These are phyloP conservation scores for Eilema caniola DNA, from an alignment of 2,888 invertebrate genomes.

Conservation along the genomic window DNA sequence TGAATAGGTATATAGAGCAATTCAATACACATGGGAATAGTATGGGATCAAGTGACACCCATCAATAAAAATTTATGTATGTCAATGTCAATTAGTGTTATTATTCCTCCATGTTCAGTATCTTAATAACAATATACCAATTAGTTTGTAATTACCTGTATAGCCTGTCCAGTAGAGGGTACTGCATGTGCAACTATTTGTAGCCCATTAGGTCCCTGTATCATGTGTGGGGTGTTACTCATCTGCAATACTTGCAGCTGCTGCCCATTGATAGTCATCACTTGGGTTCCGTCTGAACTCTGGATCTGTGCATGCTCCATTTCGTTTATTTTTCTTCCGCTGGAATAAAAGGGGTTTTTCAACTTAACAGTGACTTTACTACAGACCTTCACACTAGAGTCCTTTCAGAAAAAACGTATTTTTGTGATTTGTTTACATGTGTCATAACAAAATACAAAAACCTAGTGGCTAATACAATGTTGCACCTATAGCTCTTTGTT, in stretches of 20 bases:
- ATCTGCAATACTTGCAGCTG: conserved; percentile 88
- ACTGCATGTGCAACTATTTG: conserved; percentile 91
- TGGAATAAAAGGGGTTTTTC: not conserved
- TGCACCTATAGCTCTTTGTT: too few relatives aligned
- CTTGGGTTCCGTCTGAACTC: conserved; percentile 88
- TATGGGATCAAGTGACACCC: too few relatives aligned
- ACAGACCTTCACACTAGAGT: too few relatives aligned
- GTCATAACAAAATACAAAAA: not conserved
- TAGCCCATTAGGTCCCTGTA: conserved; percentile 90
- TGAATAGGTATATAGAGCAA: too few relatives aligned
- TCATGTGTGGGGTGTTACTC: conserved; percentile 86
- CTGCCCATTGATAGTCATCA: conserved; percentile 88
- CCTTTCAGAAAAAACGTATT: not conserved
- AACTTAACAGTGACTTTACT: not conserved
- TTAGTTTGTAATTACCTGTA: conserved; percentile 81
- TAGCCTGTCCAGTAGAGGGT: conserved; percentile 86
- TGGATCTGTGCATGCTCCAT: conserved; percentile 88
- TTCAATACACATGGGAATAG: too few relatives aligned
- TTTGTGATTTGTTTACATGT: not conserved
- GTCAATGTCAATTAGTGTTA: not conserved
- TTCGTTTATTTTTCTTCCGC: not conserved
- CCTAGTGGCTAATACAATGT: too few relatives aligned
- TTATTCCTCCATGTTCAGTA: not conserved
- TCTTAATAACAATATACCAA: not conserved
- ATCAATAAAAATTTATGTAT: too few relatives aligned